Evolutionary conservation across 1,140 invertebrate genomes (phyloP).

Genomic region (Drosophila guanche): DNA sequence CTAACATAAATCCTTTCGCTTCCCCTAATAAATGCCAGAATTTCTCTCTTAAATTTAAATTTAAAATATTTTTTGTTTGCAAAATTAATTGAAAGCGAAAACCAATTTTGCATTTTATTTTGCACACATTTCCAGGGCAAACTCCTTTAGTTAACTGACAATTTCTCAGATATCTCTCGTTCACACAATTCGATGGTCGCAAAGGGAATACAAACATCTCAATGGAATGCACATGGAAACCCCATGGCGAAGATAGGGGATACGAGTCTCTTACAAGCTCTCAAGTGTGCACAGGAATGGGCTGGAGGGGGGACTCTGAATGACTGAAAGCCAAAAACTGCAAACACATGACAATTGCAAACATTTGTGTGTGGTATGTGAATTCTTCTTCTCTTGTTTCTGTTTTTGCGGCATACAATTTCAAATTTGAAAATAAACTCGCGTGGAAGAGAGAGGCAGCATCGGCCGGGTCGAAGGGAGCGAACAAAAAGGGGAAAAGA

Average conservation of each 20-base stretch:
- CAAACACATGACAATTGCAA: constrained; percentile 61
- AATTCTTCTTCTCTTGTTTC: constrained; percentile 15
- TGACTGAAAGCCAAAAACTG: constrained; percentile 43
- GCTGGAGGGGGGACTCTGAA: too few relatives aligned
- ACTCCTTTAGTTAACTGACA: not conserved
- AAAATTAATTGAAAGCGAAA: too few relatives aligned
- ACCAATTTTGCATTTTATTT: too few relatives aligned
- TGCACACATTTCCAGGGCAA: not conserved
- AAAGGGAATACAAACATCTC: too few relatives aligned
- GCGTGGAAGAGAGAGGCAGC: constrained; percentile 7
- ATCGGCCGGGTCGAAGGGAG: not conserved
- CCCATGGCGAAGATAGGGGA: too few relatives aligned
- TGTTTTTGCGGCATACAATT: constrained; percentile 44
- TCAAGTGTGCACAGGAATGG: too few relatives aligned
- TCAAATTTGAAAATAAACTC: constrained; percentile 66
- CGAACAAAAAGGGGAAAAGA: not conserved
- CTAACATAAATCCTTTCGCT: too few relatives aligned
- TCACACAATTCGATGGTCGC: not conserved
- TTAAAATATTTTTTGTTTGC: too few relatives aligned
- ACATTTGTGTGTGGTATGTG: constrained; percentile 24
- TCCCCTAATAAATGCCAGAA: too few relatives aligned
- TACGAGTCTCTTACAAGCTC: too few relatives aligned
- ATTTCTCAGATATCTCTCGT: not conserved
- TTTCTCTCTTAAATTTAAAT: too few relatives aligned
- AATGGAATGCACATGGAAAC: too few relatives aligned